A percentile compares a stretch with the other conserved stretches of the same genome.
Evolutionary conservation across 2,888 invertebrate genomes (phyloP).

Genomic region (Meandrusa payeni): DNA sequence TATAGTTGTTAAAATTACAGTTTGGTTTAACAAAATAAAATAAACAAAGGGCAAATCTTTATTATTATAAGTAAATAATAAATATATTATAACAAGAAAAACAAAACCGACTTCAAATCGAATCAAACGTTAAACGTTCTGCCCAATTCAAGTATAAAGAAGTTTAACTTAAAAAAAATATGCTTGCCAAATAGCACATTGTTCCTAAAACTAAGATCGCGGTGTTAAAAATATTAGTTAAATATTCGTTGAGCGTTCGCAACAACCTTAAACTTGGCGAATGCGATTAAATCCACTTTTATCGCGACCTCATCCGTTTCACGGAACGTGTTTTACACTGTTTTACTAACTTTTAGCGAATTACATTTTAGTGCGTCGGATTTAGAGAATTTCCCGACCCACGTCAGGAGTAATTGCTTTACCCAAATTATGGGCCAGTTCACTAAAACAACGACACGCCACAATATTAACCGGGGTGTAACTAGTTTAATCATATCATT

Average conservation of each 20-base stretch:
- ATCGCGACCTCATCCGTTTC: constrained; percentile 39
- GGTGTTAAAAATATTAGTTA: constrained; percentile 17
- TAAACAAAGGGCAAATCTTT: too few relatives aligned
- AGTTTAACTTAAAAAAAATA: too few relatives aligned
- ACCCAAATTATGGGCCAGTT: constrained; percentile 25
- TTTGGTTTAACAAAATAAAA: too few relatives aligned
- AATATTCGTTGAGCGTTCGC: constrained; percentile 32
- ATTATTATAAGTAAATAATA: too few relatives aligned
- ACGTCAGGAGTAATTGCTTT: constrained; percentile 32
- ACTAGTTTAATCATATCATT: constrained; percentile 24
- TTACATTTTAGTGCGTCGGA: constrained; percentile 36
- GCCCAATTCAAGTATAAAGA: too few relatives aligned
- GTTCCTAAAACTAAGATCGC: constrained; percentile 16
- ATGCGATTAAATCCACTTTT: constrained; percentile 43
- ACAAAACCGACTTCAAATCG: too few relatives aligned
- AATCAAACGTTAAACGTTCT: too few relatives aligned
- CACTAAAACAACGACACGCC: constrained; percentile 25
- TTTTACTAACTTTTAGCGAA: constrained; percentile 38
- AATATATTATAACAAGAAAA: too few relatives aligned
- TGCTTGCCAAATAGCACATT: constrained; percentile 2
- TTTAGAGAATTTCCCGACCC: constrained; percentile 34
- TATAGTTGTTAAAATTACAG: too few relatives aligned
- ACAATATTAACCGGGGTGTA: constrained; percentile 24
- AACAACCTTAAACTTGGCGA: constrained; percentile 38
- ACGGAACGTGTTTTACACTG: constrained; percentile 37